phyloP scores from a whole-genome alignment of 2,797 vertebrate species.

The Sternarchorhynchus goeldii region DNA sequence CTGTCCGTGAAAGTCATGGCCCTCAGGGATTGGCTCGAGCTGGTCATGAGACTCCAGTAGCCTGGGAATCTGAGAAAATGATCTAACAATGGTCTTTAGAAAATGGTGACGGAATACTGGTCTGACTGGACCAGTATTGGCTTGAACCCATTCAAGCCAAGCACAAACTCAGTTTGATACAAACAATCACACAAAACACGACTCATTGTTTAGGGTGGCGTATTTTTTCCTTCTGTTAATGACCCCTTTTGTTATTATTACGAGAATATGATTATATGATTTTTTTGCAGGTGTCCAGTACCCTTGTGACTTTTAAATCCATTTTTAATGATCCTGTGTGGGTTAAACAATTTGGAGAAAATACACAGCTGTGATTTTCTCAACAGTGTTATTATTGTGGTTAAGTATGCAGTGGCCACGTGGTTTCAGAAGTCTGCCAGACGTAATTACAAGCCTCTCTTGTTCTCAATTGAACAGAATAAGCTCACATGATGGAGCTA shows the following conservation, averaged over 20 bases:
- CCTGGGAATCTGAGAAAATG: conserved; percentile 21
- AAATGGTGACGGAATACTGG: conserved; percentile 29
- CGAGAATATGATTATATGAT: not conserved
- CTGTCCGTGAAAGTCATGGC: conserved; percentile 20
- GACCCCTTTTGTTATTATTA: not conserved
- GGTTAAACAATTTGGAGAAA: no score
- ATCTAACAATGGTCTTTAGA: conserved; percentile 24
- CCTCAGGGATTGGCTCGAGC: conserved; percentile 31
- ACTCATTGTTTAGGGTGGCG: not conserved
- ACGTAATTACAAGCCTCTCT: no score
- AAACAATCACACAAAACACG: no score
- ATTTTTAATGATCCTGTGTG: no score
- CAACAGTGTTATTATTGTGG: no score
- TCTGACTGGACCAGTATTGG: conserved; percentile 7
- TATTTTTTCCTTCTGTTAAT: not conserved
- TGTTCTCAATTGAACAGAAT: no score
- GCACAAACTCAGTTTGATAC: not conserved
- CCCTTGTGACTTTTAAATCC: no score
- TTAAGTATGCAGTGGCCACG: no score
- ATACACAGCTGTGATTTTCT: no score
- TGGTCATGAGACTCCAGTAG: conserved; percentile 12
- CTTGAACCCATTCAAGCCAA: not conserved
- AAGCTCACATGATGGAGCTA: no score
- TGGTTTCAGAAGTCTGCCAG: no score
- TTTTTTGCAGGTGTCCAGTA: no score